Evolutionary conservation across 1,140 invertebrate species (phyloP).

Genomic region (Hestina assimilis): DNA sequence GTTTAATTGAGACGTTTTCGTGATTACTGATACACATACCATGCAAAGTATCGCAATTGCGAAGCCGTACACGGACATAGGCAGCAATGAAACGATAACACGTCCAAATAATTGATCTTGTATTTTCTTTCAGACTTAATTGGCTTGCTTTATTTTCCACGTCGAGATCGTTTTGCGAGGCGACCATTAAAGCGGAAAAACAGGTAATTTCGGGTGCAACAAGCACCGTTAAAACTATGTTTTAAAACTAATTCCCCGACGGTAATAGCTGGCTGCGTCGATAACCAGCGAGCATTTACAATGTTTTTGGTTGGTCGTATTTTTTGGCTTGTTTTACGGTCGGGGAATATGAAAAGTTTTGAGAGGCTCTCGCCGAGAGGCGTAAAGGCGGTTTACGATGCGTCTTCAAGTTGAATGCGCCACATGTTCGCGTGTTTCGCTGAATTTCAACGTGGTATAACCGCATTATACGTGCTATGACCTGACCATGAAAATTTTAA

Average conservation of each 20-base stretch:
- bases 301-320: conserved; percentile 77
- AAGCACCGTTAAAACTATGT: conserved; percentile 67
- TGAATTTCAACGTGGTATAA: conserved; percentile 62
- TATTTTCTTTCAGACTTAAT: conserved; percentile 38
- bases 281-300: conserved; percentile 72
- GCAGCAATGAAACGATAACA: background rate
- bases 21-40: conserved; percentile 23
- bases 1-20: conserved; percentile 19
- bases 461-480: conserved; percentile 68
- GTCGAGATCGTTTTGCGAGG: conserved; percentile 25
- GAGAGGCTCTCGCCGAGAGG: conserved; percentile 68
- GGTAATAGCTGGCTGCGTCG: conserved; percentile 52
- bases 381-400: conserved; percentile 77
- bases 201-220: conserved; percentile 60
- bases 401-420: conserved; percentile 72
- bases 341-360: conserved; percentile 77
- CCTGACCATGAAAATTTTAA: conserved; percentile 76
- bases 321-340: conserved; percentile 73
- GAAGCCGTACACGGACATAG: background rate
- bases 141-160: conserved; percentile 47
- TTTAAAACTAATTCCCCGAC: conserved; percentile 70
- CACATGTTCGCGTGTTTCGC: conserved; percentile 65
- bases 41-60: background rate
- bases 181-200: conserved; percentile 48
- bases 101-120: conserved; percentile 32